Conservation (phyloP, 2,888 invertebrate genomes). For the Dicycla oo region DNA sequence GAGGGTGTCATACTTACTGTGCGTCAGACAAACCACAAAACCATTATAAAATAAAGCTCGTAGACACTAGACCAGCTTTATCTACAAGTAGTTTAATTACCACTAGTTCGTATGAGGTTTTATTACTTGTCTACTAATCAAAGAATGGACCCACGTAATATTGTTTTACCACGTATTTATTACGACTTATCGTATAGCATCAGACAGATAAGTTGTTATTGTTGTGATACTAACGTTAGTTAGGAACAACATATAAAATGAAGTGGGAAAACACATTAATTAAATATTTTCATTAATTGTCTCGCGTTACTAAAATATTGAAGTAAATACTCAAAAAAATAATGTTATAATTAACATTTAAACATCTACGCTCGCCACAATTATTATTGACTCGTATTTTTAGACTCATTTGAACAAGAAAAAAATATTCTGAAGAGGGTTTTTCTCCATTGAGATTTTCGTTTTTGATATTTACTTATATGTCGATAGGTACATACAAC, state of each 20-base stretch:
- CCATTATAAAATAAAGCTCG: background rate
- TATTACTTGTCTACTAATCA: background rate
- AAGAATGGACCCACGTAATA: background rate
- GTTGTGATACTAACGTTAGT: background rate
- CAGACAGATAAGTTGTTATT: background rate
- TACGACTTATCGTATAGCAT: background rate
- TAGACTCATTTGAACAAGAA: background rate
- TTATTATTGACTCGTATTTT: background rate
- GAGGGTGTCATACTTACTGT: too few relatives aligned
- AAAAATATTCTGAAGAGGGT: background rate
- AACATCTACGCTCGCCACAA: background rate
- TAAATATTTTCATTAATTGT: background rate
- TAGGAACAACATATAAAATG: background rate
- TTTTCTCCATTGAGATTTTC: background rate
- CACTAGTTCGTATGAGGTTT: background rate
- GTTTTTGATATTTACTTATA: background rate
- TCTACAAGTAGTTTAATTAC: background rate
- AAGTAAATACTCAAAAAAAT: constrained; percentile 1
- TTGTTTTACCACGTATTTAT: background rate
- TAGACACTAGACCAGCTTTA: background rate
- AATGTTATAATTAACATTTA: background rate
- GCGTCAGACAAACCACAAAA: background rate
- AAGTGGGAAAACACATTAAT: background rate
- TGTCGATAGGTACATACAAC: background rate
- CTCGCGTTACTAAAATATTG: background rate